Evolutionary conservation across 2,797 vertebrate genomes (phyloP).

Genomic region (Cirrhinus molitorella): DNA sequence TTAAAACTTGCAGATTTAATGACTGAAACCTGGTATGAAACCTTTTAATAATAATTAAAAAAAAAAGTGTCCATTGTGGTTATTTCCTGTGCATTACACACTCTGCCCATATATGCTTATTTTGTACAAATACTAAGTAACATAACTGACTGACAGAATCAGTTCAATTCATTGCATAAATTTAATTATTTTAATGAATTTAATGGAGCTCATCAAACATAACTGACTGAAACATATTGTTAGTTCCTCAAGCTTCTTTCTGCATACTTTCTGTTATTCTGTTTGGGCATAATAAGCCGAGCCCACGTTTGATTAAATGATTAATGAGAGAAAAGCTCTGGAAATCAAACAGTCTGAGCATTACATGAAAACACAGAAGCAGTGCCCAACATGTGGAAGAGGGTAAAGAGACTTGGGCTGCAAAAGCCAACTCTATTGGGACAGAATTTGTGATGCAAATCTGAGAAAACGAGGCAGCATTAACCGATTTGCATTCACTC

Average conservation of each 20-base stretch:
- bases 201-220: not conserved
- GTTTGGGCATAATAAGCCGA: conserved; percentile 29
- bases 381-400: conserved; percentile 17
- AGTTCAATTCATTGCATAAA: not conserved
- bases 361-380: conserved; percentile 18
- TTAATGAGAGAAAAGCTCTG: conserved; percentile 21
- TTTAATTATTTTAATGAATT: not conserved
- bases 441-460: conserved; percentile 62
- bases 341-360: not conserved
- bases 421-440: conserved; percentile 28
- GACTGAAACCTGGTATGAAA: not conserved
- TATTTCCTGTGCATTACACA: not conserved
- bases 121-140: not conserved
- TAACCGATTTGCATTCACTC: conserved; percentile 51
- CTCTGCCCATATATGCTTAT: not conserved
- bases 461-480: conserved; percentile 39
- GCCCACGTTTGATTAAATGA: conserved; percentile 14
- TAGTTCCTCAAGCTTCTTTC: not conserved
- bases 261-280: not conserved
- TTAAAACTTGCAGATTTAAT: not conserved
- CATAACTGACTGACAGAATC: not conserved
- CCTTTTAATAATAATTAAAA: not conserved
- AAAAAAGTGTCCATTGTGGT: not conserved
- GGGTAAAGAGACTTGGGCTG: not conserved
- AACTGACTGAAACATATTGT: not conserved